Conservation (phyloP, 2,888 invertebrate genomes). For the Philhelius pedissequus region DNA sequence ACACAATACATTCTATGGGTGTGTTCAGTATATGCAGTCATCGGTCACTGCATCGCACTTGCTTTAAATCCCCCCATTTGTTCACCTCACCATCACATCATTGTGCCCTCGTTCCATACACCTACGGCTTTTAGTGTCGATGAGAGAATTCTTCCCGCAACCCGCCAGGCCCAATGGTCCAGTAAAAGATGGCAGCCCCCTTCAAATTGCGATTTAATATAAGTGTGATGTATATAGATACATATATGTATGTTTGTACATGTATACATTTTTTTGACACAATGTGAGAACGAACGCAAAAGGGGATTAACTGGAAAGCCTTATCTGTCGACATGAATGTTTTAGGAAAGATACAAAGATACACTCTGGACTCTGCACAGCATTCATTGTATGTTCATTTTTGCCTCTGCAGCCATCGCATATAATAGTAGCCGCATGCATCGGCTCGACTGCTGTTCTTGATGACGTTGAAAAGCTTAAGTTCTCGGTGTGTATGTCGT, state of each 20-base stretch:
- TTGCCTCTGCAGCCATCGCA: slow-evolving; percentile 19
- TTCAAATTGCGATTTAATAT: slow-evolving; percentile 35
- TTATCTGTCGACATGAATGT: slow-evolving; percentile 68
- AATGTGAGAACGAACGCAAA: slow-evolving; percentile 61
- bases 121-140: slow-evolving; percentile 47
- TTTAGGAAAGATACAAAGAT: slow-evolving; percentile 38
- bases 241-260: background rate
- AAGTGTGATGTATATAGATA: background rate
- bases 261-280: slow-evolving; percentile 15
- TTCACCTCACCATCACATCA: background rate
- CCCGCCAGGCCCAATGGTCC: background rate
- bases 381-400: slow-evolving; percentile 17
- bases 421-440: too few species aligned
- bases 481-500: slow-evolving; percentile 45
- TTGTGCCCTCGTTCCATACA: slow-evolving; percentile 23
- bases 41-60: slow-evolving; percentile 66
- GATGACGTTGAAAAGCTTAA: slow-evolving; percentile 66
- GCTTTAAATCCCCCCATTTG: background rate
- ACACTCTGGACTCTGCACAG: background rate
- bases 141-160: slow-evolving; percentile 5
- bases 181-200: slow-evolving; percentile 10
- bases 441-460: slow-evolving; percentile 10
- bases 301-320: slow-evolving; percentile 68
- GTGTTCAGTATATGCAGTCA: slow-evolving; percentile 57
- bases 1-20: slow-evolving; percentile 51